Conservation (phyloP, 2,113 vertebrate species). For the Neotoma lepida region DNA sequence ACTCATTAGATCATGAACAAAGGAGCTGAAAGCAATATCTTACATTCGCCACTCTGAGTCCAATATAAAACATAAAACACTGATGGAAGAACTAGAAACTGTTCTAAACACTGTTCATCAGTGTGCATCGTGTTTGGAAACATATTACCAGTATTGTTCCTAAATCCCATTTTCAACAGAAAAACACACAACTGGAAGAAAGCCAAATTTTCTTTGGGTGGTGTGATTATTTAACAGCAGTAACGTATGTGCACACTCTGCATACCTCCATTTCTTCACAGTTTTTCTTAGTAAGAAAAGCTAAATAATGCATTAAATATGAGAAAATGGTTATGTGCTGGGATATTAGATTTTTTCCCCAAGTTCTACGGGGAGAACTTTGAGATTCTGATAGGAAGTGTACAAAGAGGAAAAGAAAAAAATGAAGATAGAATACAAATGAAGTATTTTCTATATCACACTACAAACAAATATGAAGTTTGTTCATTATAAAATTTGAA, state of each 20-base stretch:
- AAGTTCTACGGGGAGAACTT: background rate
- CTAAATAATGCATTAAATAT: background rate
- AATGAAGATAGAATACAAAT: background rate
- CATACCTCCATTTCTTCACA: background rate
- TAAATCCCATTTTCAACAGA: background rate
- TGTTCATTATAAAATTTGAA: background rate
- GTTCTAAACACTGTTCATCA: background rate
- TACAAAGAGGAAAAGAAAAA: background rate
- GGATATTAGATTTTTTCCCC: background rate
- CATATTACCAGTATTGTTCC: background rate
- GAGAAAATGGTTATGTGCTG: background rate
- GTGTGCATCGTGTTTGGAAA: background rate
- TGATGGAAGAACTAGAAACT: background rate
- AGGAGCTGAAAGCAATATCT: background rate
- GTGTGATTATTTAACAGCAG: background rate
- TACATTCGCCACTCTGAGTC: background rate
- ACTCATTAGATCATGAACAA: background rate
- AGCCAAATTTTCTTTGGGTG: background rate
- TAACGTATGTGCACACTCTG: background rate
- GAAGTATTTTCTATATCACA: too few relatives aligned
- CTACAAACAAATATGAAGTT: background rate
- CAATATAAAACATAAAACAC: background rate
- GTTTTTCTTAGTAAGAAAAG: background rate
- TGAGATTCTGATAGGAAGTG: background rate
- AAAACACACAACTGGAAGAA: background rate